Evolutionary conservation across 2,888 invertebrate species (phyloP), one percentile per base, ranked within the genome.

Genomic region (Heliothis peltigera): DNA sequence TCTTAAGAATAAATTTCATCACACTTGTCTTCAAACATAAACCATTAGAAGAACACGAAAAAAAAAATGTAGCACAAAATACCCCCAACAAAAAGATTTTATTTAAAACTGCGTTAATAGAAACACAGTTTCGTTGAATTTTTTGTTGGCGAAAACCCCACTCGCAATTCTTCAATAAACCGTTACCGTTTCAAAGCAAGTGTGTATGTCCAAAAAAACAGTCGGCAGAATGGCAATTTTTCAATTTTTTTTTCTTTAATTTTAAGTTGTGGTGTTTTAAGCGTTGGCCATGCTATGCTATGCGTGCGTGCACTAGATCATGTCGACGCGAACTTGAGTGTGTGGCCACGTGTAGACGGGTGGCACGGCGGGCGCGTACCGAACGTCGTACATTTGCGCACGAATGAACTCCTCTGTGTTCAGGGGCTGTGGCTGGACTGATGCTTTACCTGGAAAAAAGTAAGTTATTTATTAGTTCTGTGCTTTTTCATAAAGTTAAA

Each of bases 331-430:
- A 19, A 90, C 7, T 42, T 73, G 70, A 58, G 32, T 22, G 69
- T 39, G 6, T 12, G 95, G 94, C 95, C 95, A 95, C 61, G 87
- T 12, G 89, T 97, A 97, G 53, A 96, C 95, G 56, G 95, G 92
- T 62, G 98, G 98, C 82, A 97, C 82, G 32, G 97, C 96, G 55
- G 96, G 89, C 68, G 94, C 84, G 91, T 98, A 98, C 52, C 92
- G 93, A 70, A 96, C 96, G 88, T 97, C 97, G 92, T 98, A 98
- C 95, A 97, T 96, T 92, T 98, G 98, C 32, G 97, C 97, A 86
- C 96, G 96, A 81, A 98, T 96, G 87, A 97, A 98, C 70, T 95
- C 95, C 82, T 96, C 95, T 85, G 96, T 96, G 89, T 98, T 96
- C 58, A 95, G 85, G 0, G 98, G 98, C 89, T 97, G 96, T 2